Base-by-base conservation (phyloP, 2,797 vertebrate species). In the Myioborus miniatus region DNA sequence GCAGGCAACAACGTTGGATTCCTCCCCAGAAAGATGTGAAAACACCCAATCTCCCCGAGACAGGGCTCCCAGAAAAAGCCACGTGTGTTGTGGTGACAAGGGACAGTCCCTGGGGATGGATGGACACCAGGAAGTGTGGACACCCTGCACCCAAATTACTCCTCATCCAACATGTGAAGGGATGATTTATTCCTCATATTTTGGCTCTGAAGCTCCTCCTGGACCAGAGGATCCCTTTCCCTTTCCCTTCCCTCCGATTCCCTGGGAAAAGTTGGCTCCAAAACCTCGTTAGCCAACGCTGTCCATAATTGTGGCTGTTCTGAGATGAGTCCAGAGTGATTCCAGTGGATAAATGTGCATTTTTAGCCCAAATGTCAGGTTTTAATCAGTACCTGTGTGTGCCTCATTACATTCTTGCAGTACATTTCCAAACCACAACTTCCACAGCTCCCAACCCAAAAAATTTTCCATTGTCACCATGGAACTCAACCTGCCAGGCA, bases 71-170 rank as follows among this genome's bases (percentile, higher is more conserved):
- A 5, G 43, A 2, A 5, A 59, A 27, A 55, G 86, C 27, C 90
- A 39, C 3, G 2, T 2, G 79, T 3, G 8, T 0, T 1, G 12
- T 1, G 19, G 65, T 4, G 80, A 62, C 26, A 1, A 3, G 44
- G 3, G 69, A 26, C 34, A 0, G 18, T 26, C 20, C 22, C 47
- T 0, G 0, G 30, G 50, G 13, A 6, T 0, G 1, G 22, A 3
- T 0, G 2, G 90, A 32, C 15, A 0, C 14, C 0, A 20, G 20
- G 16, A 64, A 56, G 34, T 0, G 3, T 1, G 3, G 39, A 10
- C 0, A 0, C 39, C 39, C 65, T 2, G 12, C 39, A 53, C 9
- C 7, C 3, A 0, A 71, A 59, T 55, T 22, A 47, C 21, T 24
- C 67, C 30, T 1, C 34, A 11, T 3, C 34, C 69, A 27, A 1